Evolutionary conservation across 2,888 invertebrate species (phyloP).

Genomic region (Drosophila histrio): DNA sequence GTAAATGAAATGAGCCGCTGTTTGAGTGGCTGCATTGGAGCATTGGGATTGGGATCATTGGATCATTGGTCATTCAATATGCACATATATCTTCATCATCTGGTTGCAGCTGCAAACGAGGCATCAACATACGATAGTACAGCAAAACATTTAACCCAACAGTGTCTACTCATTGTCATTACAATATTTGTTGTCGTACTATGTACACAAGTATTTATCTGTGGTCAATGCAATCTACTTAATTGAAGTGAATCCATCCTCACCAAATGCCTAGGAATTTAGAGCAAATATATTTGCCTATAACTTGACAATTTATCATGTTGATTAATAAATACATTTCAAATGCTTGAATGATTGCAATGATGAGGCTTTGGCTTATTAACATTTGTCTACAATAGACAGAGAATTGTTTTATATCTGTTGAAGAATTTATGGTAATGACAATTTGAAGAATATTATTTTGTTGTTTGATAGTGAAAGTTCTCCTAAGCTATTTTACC

Average conservation of each 20-base stretch:
- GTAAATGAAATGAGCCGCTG: slow-evolving; percentile 44
- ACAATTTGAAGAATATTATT: neutral
- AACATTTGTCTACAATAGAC: neutral
- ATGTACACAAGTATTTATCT: slow-evolving; percentile 42
- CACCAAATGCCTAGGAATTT: slow-evolving; percentile 36
- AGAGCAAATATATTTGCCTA: slow-evolving; percentile 16
- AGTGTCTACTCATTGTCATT: slow-evolving; percentile 58
- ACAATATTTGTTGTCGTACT: slow-evolving; percentile 45
- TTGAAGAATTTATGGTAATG: neutral
- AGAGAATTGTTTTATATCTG: neutral
- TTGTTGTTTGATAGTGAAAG: neutral
- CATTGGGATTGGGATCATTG: slow-evolving; percentile 43
- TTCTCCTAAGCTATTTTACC: neutral
- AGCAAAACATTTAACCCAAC: slow-evolving; percentile 43
- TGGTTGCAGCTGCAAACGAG: slow-evolving; percentile 40
- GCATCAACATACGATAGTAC: slow-evolving; percentile 16
- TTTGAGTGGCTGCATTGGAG: slow-evolving; percentile 11
- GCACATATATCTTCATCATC: slow-evolving; percentile 61
- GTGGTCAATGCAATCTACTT: slow-evolving; percentile 50
- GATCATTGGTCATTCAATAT: slow-evolving; percentile 64
- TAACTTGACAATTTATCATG: neutral
- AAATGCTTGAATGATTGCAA: neutral
- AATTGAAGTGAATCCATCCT: slow-evolving; percentile 37
- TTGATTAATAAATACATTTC: neutral
- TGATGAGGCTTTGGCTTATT: neutral